Percentiles rank a stretch among this genome's conserved stretches.
phyloP scores from a whole-genome alignment of 2,888 invertebrate species.

The Aphrophora alni region DNA sequence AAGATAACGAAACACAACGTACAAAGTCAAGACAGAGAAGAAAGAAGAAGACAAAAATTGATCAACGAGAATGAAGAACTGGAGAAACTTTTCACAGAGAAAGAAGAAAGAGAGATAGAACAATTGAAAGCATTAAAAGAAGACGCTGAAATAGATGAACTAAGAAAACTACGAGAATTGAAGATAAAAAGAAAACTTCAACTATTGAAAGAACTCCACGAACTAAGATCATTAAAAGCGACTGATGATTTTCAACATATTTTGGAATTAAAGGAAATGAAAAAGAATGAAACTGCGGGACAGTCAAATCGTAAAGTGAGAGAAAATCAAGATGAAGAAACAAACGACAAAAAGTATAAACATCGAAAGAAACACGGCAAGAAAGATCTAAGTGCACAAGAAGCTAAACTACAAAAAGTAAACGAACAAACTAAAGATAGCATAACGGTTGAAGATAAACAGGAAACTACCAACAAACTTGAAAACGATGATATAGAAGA shows the following conservation, averaged over 20 bases:
- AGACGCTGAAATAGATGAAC: constrained; percentile 22
- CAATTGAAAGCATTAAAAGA: constrained; percentile 21
- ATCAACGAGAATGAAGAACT: constrained; percentile 18
- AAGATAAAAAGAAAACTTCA: constrained; percentile 26
- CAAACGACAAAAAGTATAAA: background rate
- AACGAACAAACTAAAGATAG: no score
- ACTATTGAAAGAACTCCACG: constrained; percentile 22
- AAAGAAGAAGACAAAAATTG: constrained; percentile 13
- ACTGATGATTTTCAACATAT: constrained; percentile 2
- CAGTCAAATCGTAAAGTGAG: no score
- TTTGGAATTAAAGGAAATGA: background rate
- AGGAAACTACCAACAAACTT: background rate
- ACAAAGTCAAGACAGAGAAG: background rate
- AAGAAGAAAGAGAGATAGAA: constrained; percentile 24
- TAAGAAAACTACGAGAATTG: constrained; percentile 16
- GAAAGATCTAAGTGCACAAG: background rate
- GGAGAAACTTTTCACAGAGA: constrained; percentile 27
- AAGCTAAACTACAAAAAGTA: no score
- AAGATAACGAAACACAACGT: background rate
- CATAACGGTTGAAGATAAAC: background rate
- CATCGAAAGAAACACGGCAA: background rate
- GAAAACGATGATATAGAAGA: background rate
- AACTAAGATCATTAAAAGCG: constrained; percentile 12
- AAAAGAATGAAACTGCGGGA: background rate
- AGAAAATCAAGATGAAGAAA: no score